A percentile compares a stretch with the other conserved stretches of the same genome.
Evolutionary conservation across 2,113 vertebrate genomes (phyloP).

Genomic region (Megaleporinus macrocephalus): DNA sequence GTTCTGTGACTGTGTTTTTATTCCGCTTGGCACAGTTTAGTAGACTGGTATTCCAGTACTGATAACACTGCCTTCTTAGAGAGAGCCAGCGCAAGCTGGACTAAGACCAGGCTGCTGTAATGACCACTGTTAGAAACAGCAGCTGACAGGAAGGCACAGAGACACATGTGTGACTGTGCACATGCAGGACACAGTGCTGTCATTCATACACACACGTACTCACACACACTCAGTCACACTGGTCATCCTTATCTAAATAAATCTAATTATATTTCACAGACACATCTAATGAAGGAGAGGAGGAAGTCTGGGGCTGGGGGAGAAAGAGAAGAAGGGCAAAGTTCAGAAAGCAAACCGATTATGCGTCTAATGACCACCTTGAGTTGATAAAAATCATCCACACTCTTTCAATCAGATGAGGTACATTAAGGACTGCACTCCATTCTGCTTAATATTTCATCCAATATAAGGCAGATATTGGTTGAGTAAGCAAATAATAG

Average conservation of each 20-base stretch:
- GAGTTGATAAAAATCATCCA: not conserved
- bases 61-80: not conserved
- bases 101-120: constrained; percentile 9
- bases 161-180: constrained; percentile 29
- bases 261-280: constrained; percentile 63
- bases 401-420: not conserved
- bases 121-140: constrained; percentile 45
- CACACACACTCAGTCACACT: constrained; percentile 40
- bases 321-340: not conserved
- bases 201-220: constrained; percentile 32
- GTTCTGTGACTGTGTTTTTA: no score
- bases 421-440: not conserved
- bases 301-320: not conserved
- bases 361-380: not conserved
- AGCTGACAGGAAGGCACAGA: constrained; percentile 64
- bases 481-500: not conserved
- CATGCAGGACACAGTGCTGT: not conserved
- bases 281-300: constrained; percentile 34
- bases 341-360: constrained; percentile 18
- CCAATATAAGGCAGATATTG: not conserved
- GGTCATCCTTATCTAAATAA: constrained; percentile 50
- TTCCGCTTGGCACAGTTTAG: not conserved
- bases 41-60: not conserved
- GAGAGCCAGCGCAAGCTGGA: not conserved
- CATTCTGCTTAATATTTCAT: not conserved